Conservation (phyloP, 2,113 vertebrate species). For the Cyanoderma ruficeps region DNA sequence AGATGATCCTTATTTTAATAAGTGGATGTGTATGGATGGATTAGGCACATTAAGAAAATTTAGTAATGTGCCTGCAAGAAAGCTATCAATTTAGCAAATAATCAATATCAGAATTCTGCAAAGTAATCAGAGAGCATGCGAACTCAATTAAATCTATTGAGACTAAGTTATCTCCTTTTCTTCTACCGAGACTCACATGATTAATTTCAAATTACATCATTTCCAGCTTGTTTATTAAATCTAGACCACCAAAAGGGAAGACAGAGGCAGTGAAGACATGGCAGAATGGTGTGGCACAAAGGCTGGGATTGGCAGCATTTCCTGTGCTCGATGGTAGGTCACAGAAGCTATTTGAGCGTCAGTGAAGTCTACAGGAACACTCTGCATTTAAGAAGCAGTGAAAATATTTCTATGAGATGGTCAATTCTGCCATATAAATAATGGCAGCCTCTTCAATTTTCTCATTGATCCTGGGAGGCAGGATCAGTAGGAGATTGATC, state of each 20-base stretch:
- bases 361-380: neutral
- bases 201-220: neutral
- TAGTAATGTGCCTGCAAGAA: neutral
- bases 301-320: neutral
- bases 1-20: neutral
- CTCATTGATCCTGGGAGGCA: neutral
- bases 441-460: neutral
- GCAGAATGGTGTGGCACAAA: neutral
- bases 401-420: neutral
- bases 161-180: neutral
- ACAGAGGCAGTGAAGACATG: neutral
- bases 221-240: neutral
- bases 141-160: neutral
- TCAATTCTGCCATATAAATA: neutral
- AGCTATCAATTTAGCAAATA: neutral
- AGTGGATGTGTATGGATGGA: neutral
- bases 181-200: neutral
- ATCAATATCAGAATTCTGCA: neutral
- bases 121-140: neutral
- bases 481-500: neutral
- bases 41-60: neutral
- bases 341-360: neutral
- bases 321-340: fast-evolving
- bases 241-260: neutral
- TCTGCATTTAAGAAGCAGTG: neutral